Evolutionary conservation across 2,888 invertebrate genomes (phyloP).

Genomic region (Seira musarum): DNA sequence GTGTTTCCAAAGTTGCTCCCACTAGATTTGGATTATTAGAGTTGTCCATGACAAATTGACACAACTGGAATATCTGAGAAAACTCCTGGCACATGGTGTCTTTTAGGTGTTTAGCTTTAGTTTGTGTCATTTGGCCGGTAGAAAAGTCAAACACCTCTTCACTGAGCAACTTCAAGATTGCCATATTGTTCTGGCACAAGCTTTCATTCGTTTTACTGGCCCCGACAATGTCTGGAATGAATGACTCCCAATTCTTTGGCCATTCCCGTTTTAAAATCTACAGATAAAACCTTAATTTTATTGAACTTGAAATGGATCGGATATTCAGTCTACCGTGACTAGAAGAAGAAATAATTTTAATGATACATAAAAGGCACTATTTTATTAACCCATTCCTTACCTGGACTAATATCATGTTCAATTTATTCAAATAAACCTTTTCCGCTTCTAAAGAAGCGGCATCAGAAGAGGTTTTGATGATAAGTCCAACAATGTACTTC

Average conservation of each 20-base stretch:
- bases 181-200: slow-evolving; percentile 99
- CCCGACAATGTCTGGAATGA: slow-evolving; percentile 99
- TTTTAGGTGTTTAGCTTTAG: slow-evolving; percentile 98
- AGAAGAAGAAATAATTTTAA: too few relatives aligned
- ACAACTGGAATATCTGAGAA: slow-evolving; percentile 97
- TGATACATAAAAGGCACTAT: too few relatives aligned
- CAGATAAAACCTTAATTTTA: slow-evolving; percentile 68
- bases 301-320: slow-evolving; percentile 8
- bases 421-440: slow-evolving; percentile 96
- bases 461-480: slow-evolving; percentile 98
- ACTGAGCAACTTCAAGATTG: slow-evolving; percentile 95
- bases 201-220: slow-evolving; percentile 99
- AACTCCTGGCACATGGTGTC: slow-evolving; percentile 99
- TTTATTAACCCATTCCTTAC: too few relatives aligned
- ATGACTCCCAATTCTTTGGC: slow-evolving; percentile 99
- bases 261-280: slow-evolving; percentile 98
- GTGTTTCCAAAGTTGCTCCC: slow-evolving; percentile 95
- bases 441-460: slow-evolving; percentile 90
- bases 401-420: slow-evolving; percentile 99
- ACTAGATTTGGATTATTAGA: slow-evolving; percentile 98
- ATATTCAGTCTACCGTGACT: too few relatives aligned
- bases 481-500: slow-evolving; percentile 98
- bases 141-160: slow-evolving; percentile 99
- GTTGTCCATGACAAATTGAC: slow-evolving; percentile 98
- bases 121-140: slow-evolving; percentile 97